Base-by-base conservation (phyloP, 2,888 invertebrate genomes). In the Limenitis camilla region DNA sequence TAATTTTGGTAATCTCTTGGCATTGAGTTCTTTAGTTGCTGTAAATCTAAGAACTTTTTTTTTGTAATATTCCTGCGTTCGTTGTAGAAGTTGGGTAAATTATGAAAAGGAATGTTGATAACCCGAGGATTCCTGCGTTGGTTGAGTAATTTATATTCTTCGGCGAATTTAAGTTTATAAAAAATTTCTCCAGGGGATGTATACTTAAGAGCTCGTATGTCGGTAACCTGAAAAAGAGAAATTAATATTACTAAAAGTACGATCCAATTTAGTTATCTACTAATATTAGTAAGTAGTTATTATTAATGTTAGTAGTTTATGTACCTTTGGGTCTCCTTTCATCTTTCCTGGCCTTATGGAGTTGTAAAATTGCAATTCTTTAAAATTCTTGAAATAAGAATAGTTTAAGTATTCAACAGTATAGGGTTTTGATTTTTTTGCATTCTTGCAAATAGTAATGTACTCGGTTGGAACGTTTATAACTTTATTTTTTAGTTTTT, bases 301-400 rank as follows among this genome's bases (percentile, higher is more conserved):
- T n/a, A n/a, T n/a, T n/a, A n/a, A n/a, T n/a, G n/a, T n/a, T n/a
- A n/a, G n/a, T n/a, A n/a, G n/a, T n/a, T n/a, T n/a, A n/a, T n/a
- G n/a, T n/a, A 55, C 56, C 30, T 50, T 49, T n/a, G 56, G 28
- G 19, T 59, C 59, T 27, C 54, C 53, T 51, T 44, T 46, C 32
- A 30, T 36, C 1, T n/a, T 32, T 30, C 53, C 53, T 46, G 55
- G 49, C 29, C 46, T 32, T 49, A 59, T 55, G 33, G 41, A 48
- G 51, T 57, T 52, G 10, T 45, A 52, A 50, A 50, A 40, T 3
- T 27, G 5, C 43, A 44, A 10, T 6, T 44, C 10, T 28, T 44
- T n/a, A 32, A 44, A 42, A 8, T 19, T 43, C 39, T 50, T 32
- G 10, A 51, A 51, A 35, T 35, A 45, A 28, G 2, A 5, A 10